These are phyloP conservation scores for Picus viridis DNA, from an alignment of 2,797 vertebrate species.

Conservation along the genomic window DNA sequence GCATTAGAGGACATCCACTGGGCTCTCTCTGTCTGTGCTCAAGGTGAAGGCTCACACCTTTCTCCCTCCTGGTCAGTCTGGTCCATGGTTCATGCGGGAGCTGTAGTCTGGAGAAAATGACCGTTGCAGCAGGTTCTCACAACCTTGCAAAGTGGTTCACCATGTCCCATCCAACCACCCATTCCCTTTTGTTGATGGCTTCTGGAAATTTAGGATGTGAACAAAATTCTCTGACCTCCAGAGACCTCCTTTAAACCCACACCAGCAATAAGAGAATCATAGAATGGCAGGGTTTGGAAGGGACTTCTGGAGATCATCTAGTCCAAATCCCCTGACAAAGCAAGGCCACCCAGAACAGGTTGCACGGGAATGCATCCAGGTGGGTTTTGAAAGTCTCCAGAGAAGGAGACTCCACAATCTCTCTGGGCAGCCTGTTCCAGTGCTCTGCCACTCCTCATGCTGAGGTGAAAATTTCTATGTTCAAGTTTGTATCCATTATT, in stretches of 20 bases:
- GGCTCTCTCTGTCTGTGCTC: neutral
- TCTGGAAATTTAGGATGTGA: neutral
- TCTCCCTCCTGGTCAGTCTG: neutral
- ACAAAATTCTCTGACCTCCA: neutral
- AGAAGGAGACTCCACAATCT: too few species aligned
- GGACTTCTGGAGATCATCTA: too few species aligned
- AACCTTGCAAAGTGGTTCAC: neutral
- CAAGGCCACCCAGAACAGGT: too few species aligned
- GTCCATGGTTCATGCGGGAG: rapidly evolving
- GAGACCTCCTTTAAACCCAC: neutral
- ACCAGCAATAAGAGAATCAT: too few species aligned
- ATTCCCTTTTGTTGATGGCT: neutral
- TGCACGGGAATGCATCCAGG: too few species aligned
- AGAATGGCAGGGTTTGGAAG: too few species aligned
- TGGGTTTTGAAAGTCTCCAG: too few species aligned
- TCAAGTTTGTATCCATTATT: too few species aligned
- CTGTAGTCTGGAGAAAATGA: neutral
- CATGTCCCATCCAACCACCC: neutral
- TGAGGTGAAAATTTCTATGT: too few species aligned
- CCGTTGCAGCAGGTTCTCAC: neutral
- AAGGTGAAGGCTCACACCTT: neutral
- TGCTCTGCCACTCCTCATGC: too few species aligned
- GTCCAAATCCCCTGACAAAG: too few species aligned
- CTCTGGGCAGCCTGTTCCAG: too few species aligned
- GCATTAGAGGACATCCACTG: rapidly evolving